Evolutionary conservation across 2,888 invertebrate species (phyloP), one percentile per base, ranked within the genome.

Genomic region (Artemia sinica): DNA sequence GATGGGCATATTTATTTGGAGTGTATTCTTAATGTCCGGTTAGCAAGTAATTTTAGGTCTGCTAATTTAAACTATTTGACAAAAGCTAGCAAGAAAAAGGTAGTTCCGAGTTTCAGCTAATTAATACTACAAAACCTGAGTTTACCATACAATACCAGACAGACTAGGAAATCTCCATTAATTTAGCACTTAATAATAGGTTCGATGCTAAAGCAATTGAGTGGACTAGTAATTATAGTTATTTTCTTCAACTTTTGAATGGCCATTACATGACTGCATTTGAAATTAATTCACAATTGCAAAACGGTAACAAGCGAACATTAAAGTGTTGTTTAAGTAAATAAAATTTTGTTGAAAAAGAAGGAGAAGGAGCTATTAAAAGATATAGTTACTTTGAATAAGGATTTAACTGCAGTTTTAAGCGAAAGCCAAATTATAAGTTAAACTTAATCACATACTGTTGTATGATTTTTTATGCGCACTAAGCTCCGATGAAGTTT

Each of bases 141-240:
- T 58, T 58, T 58, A 58, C 14, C 63, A 58, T 58, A 58, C 63
- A 58, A 58, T 58, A 58, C 63, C 63, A n/a, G 18, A 58, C 63
- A 28, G 14, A 58, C 28, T 9, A 28, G n/a, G 14, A 58, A 58
- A 58, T 58, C n/a, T 58, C n/a, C 14, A 28, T n/a, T 58, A n/a
- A 58, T 58, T 58, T 58, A 58, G 63, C 9, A 58, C 28, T 9
- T 58, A 58, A 58, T 58, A 28, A 58, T 10, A 58, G 63, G 63
- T n/a, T 58, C 41, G 10, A 28, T 11, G 18, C 63, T 11, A 58
- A 58, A 58, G 63, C 63, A 58, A 58, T 58, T 58, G 63, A 58
- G 63, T 58, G 63, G 63, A 58, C n/a, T 58, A 28, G 63, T 58
- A n/a, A 58, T 58, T 58, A 58, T 58, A 58, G 63, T 58, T 58